A percentile compares a stretch with the other conserved stretches of the same genome.
These are phyloP conservation scores for Drosophila paranaensis DNA, from an alignment of 2,888 invertebrate species.

Conservation along the genomic window DNA sequence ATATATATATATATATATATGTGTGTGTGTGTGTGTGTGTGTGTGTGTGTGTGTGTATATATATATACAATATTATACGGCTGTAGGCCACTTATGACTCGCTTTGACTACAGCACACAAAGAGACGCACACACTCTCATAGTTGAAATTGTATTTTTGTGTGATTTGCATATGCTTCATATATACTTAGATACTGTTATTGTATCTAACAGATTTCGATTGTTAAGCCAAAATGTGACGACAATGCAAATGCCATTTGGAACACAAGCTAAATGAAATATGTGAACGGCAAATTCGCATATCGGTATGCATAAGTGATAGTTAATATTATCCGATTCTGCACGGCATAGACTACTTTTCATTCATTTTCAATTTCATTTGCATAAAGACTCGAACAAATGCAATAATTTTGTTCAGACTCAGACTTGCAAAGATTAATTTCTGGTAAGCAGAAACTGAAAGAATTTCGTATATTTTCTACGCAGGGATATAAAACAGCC, in stretches of 20 bases:
- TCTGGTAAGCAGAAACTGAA: neutral
- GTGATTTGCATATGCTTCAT: constrained; percentile 65
- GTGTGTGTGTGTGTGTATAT: neutral
- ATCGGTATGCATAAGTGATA: constrained; percentile 1
- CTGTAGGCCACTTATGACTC: constrained; percentile 36
- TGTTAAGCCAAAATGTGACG: constrained; percentile 29
- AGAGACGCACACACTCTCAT: neutral
- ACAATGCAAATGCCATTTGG: constrained; percentile 42
- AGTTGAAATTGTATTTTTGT: constrained; percentile 17
- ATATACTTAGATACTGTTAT: constrained; percentile 40
- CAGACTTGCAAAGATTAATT: neutral
- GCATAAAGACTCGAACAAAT: neutral
- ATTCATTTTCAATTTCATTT: constrained; percentile 1
- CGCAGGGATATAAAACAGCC: neutral
- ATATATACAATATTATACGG: constrained; percentile 6
- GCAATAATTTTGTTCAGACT: neutral
- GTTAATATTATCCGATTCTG: neutral
- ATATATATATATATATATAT: constrained; percentile 3
- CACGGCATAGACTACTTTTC: neutral
- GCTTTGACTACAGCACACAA: constrained; percentile 25
- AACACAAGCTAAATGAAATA: constrained; percentile 14
- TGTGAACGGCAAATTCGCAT: constrained; percentile 2
- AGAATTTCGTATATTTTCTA: neutral
- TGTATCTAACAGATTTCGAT: constrained; percentile 46
- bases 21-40: too few relatives aligned